These are phyloP conservation scores for Xylota sylvarum DNA, from an alignment of 2,888 invertebrate species.

Conservation along the genomic window DNA sequence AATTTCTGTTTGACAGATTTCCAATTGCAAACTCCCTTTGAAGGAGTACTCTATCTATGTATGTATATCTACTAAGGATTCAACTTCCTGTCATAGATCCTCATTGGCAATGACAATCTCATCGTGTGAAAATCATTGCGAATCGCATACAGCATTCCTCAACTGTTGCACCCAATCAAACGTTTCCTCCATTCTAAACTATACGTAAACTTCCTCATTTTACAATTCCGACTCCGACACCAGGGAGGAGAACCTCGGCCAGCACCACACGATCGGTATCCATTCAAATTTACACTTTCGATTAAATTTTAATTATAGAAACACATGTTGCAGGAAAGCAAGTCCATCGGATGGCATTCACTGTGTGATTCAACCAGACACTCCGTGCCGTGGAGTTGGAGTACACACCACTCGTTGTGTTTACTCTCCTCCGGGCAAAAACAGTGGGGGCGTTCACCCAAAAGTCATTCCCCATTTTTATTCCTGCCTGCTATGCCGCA, in stretches of 20 bases:
- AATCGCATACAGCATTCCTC: slow-evolving; percentile 10
- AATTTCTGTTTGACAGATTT: no score
- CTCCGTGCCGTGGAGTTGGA: slow-evolving; percentile 25
- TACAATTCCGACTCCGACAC: neutral
- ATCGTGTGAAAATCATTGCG: neutral
- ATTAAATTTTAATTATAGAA: slow-evolving; percentile 74
- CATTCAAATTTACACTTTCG: slow-evolving; percentile 73
- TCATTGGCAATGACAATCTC: no score
- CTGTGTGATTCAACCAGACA: slow-evolving; percentile 32
- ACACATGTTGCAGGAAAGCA: slow-evolving; percentile 51
- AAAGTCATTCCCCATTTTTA: slow-evolving; percentile 48
- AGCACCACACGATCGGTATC: slow-evolving; percentile 45
- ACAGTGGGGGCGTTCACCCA: slow-evolving; percentile 65
- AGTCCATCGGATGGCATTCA: slow-evolving; percentile 28
- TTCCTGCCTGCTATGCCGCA: slow-evolving; percentile 9
- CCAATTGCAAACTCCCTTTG: no score
- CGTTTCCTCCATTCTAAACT: slow-evolving; percentile 8
- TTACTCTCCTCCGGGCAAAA: slow-evolving; percentile 49
- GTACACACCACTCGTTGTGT: slow-evolving; percentile 27
- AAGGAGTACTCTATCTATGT: no score
- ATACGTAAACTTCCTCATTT: slow-evolving; percentile 41
- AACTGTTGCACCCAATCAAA: slow-evolving; percentile 42
- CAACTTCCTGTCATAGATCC: no score
- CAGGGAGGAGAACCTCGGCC: neutral
- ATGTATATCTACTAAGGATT: no score